Conservation (phyloP, 1,140 invertebrate species). For the Papilio polyxenes region DNA sequence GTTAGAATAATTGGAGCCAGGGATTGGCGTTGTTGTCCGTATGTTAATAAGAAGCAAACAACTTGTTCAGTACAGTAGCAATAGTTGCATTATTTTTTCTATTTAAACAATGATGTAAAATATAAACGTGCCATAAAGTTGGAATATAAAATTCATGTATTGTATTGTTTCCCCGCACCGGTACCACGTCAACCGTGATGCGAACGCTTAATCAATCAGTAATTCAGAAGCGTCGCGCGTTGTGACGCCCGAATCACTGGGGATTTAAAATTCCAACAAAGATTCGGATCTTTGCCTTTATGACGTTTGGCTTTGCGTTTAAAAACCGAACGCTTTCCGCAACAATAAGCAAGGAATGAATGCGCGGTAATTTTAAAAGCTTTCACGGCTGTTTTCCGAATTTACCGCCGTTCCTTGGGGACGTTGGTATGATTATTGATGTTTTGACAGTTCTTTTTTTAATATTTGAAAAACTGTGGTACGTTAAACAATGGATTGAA, state of each 20-base stretch:
- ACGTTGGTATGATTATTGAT: conserved; percentile 68
- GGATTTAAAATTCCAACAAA: conserved; percentile 72
- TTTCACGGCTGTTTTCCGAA: conserved; percentile 71
- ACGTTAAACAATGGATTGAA: background rate
- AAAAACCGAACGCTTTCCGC: conserved; percentile 58
- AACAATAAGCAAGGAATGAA: conserved; percentile 74
- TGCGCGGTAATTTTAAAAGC: conserved; percentile 77
- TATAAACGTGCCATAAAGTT: background rate
- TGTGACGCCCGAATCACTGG: conserved; percentile 63
- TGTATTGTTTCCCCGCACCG: conserved; percentile 60
- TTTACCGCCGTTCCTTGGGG: conserved; percentile 62
- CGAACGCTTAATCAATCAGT: conserved; percentile 79
- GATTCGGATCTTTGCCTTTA: conserved; percentile 73
- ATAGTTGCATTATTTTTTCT: too few relatives aligned
- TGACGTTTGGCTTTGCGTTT: conserved; percentile 57
- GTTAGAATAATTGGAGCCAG: too few relatives aligned
- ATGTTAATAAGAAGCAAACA: too few relatives aligned
- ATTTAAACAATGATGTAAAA: background rate
- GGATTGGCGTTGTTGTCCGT: too few relatives aligned
- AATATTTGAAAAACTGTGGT: conserved; percentile 53
- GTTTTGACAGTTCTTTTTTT: conserved; percentile 72
- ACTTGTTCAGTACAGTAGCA: too few relatives aligned
- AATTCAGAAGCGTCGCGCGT: conserved; percentile 65
- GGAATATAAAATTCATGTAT: conserved; percentile 46
- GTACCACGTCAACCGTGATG: conserved; percentile 65